Evolutionary conservation across 2,797 vertebrate species (phyloP).

Genomic region (Ficedula albicollis): DNA sequence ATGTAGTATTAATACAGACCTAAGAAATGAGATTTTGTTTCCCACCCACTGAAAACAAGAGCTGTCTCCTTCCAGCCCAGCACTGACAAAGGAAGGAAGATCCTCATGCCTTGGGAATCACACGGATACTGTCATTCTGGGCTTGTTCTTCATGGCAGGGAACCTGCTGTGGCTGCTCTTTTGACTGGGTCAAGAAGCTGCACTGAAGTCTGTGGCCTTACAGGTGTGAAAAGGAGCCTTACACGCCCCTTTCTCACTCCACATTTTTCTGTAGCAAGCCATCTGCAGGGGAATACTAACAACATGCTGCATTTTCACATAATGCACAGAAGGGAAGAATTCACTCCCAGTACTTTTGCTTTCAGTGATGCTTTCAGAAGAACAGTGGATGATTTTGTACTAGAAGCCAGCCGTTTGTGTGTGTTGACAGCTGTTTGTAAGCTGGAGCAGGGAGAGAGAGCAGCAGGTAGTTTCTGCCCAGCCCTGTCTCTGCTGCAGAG

Average conservation of each 20-base stretch:
- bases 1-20: background rate
- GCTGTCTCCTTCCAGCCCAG: background rate
- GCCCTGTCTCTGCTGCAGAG: background rate
- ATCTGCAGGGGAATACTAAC: background rate
- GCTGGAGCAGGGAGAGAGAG: background rate
- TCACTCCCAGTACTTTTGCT: background rate
- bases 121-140: background rate
- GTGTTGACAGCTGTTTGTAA: background rate
- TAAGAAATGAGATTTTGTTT: background rate
- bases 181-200: background rate
- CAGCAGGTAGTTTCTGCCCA: background rate
- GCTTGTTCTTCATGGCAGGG: background rate
- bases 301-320: background rate
- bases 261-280: background rate
- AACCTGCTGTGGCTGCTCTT: background rate
- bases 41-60: background rate
- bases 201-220: background rate
- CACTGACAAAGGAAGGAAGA: background rate
- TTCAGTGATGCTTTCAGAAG: background rate
- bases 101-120: background rate
- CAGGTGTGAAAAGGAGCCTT: background rate
- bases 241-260: fast-evolving
- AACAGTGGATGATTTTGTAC: background rate
- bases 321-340: background rate
- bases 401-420: background rate